These are phyloP conservation scores for Anser brachyrhynchus DNA, from an alignment of 2,113 vertebrate species.

Conservation along the genomic window DNA sequence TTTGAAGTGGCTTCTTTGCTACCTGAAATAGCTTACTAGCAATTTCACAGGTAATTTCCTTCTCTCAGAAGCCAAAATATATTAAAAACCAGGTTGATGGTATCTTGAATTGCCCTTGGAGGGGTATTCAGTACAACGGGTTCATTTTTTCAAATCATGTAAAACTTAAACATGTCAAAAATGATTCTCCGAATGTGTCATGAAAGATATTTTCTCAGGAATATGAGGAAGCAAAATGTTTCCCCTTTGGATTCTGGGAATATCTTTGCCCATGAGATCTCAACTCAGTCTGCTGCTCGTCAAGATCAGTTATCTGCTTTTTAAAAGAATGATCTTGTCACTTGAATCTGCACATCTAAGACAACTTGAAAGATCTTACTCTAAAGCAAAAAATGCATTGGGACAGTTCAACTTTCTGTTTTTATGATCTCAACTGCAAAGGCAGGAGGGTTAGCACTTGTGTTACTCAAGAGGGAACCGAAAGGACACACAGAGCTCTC, in stretches of 20 bases:
- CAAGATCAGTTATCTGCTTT: slow-evolving; percentile 31
- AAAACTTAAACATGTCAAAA: slow-evolving; percentile 13
- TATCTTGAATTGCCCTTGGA: slow-evolving; percentile 3
- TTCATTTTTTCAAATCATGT: neutral
- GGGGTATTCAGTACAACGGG: neutral
- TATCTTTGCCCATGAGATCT: slow-evolving; percentile 38
- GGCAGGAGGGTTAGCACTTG: neutral
- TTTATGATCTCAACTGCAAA: neutral
- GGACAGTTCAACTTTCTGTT: slow-evolving; percentile 6
- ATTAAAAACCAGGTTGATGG: neutral
- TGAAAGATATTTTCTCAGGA: slow-evolving; percentile 1
- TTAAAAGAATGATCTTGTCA: slow-evolving; percentile 13
- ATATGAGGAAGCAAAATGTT: neutral
- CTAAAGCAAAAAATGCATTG: slow-evolving; percentile 5
- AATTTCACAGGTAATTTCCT: slow-evolving; percentile 24
- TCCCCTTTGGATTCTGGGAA: slow-evolving; percentile 27
- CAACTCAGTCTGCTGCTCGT: neutral
- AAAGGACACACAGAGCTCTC: slow-evolving; percentile 18
- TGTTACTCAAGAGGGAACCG: neutral
- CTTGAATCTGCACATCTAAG: slow-evolving; percentile 49
- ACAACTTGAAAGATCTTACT: neutral
- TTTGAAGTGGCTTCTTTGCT: neutral
- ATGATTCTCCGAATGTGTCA: neutral
- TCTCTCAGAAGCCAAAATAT: neutral
- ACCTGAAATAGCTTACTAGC: neutral